A percentile compares a stretch with the other conserved stretches of the same genome.
Conservation (phyloP, 2,888 invertebrate species). For the Tholera decimalis region DNA sequence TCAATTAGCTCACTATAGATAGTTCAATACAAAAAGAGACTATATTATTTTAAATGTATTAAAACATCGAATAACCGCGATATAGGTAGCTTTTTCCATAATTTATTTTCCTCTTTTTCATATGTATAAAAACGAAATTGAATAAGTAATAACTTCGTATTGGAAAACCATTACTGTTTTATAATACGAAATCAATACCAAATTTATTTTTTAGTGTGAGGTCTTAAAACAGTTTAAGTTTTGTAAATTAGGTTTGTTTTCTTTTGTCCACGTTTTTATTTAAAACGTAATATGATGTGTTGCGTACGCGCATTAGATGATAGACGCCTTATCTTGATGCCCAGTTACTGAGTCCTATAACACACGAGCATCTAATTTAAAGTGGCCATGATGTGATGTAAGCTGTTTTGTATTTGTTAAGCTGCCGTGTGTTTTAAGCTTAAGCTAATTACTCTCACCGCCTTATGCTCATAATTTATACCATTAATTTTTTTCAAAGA, state of each 20-base stretch:
- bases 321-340: neutral
- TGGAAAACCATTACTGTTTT: neutral
- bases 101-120: neutral
- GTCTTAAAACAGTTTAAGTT: too few species aligned
- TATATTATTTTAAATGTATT: constrained; percentile 19
- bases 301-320: neutral
- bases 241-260: too few species aligned
- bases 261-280: neutral
- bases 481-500: too few species aligned
- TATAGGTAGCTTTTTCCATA: neutral
- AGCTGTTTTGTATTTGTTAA: constrained; percentile 1
- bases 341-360: constrained; percentile 1
- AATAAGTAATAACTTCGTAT: neutral
- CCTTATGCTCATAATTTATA: neutral
- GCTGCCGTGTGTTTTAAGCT: neutral
- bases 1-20: neutral
- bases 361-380: neutral
- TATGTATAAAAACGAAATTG: neutral
- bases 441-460: neutral
- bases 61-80: neutral
- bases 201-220: constrained; percentile 29
- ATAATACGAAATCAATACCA: constrained; percentile 19
- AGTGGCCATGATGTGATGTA: neutral
- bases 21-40: neutral
- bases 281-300: too few species aligned